Evolutionary conservation across 2,888 invertebrate genomes (phyloP).

Genomic region (Xestia c-nigrum): DNA sequence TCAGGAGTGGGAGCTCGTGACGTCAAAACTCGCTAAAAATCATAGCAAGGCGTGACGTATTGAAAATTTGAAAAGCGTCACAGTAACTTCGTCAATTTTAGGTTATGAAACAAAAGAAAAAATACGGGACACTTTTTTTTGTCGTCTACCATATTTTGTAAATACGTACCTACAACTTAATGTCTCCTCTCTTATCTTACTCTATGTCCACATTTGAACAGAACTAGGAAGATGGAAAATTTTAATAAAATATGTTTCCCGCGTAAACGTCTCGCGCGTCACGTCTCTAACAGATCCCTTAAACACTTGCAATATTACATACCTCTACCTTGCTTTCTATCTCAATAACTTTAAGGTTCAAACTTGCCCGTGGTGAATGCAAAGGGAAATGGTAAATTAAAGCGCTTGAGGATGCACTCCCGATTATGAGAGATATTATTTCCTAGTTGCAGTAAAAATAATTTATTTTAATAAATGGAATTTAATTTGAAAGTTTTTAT

Average conservation of each 20-base stretch:
- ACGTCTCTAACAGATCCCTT: conserved; percentile 80
- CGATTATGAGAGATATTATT: conserved; percentile 78
- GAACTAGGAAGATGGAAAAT: conserved; percentile 83
- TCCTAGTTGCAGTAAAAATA: conserved; percentile 71
- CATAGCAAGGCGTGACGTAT: too few relatives aligned
- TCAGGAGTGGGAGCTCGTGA: too few relatives aligned
- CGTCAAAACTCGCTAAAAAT: too few relatives aligned
- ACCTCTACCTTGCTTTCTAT: conserved; percentile 53
- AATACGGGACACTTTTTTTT: too few relatives aligned
- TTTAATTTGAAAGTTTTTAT: conserved; percentile 57
- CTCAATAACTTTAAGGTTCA: conserved; percentile 27
- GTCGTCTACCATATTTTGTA: too few relatives aligned
- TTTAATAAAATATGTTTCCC: conserved; percentile 86
- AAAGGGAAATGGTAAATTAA: conserved; percentile 40
- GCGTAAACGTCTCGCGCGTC: conserved; percentile 80
- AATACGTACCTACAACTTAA: not conserved
- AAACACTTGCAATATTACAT: conserved; percentile 73
- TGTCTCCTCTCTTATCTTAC: conserved; percentile 46
- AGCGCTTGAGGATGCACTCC: conserved; percentile 80
- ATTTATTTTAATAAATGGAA: conserved; percentile 73
- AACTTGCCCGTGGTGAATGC: conserved; percentile 11
- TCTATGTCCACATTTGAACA: conserved; percentile 76
- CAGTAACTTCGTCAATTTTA: too few relatives aligned
- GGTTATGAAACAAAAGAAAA: too few relatives aligned
- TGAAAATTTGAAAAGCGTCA: too few relatives aligned